These are phyloP conservation scores for Rhorus exstirpatorius DNA, from an alignment of 2,888 invertebrate species.

Conservation along the genomic window DNA sequence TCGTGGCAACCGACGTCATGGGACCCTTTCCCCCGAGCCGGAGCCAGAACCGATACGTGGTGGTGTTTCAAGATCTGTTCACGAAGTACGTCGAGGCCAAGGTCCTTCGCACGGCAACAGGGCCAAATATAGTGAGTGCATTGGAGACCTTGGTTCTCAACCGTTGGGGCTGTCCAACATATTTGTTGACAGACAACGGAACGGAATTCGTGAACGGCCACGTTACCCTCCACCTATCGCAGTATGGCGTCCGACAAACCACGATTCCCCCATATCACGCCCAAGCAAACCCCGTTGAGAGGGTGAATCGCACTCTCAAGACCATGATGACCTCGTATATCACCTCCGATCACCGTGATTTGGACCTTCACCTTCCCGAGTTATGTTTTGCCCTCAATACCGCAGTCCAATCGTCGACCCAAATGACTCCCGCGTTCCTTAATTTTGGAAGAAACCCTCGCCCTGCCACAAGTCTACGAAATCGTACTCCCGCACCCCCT, in stretches of 20 bases:
- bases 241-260: not conserved
- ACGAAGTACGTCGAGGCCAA: conserved; percentile 57
- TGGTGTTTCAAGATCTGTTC: conserved; percentile 71
- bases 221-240: not conserved
- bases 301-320: conserved; percentile 34
- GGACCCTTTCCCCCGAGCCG: conserved; percentile 65
- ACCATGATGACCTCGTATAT: conserved; percentile 4
- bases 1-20: conserved; percentile 62
- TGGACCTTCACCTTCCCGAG: conserved; percentile 19
- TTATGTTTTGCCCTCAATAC: conserved; percentile 66
- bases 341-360: conserved; percentile 3
- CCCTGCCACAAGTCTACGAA: conserved; percentile 34
- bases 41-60: conserved; percentile 53
- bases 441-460: conserved; percentile 72
- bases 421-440: conserved; percentile 75
- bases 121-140: not conserved
- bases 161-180: not conserved
- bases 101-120: not conserved
- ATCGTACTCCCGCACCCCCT: not conserved
- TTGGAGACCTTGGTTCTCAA: conserved; percentile 2
- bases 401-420: conserved; percentile 68
- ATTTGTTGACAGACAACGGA: not conserved
- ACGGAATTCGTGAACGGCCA: not conserved
- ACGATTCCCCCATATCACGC: conserved; percentile 15
- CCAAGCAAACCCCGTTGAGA: conserved; percentile 36